Base-by-base conservation (phyloP, 2,888 invertebrate genomes). In the Hecatera dysodea region DNA sequence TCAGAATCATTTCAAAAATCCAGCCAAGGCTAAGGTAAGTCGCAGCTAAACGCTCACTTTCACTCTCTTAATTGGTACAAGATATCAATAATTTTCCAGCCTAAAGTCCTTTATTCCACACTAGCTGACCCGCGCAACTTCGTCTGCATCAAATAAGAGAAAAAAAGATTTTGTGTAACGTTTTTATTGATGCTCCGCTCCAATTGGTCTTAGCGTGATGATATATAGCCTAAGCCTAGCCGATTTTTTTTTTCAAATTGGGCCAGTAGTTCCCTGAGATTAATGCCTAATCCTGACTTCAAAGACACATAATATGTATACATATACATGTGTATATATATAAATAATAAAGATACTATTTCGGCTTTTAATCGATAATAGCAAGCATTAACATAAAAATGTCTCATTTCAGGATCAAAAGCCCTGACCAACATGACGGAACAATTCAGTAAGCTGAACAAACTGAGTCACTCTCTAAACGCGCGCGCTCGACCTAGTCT, bases 391-490 rank as follows among this genome's bases (percentile, higher is more conserved):
- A 29, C 29, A 27, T 36, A 36, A 22, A 15, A 27, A 46, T 2
- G 80, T 72, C 72, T 72, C 53, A 71, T 80, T 82, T 48, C 60
- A 97, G 98, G 98, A 87, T 97, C 98, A 12, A 98, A 98, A 95
- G 98, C 98, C 60, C 94, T 98, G 71, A 98, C 97, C 78, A 98
- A 98, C 90, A 97, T 98, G 96, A 97, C 98, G 0, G 98, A 98
- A 81, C 98, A 98, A 89, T 98, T 99, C 92, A 98, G 98, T 72
- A 98, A 98, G 91, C 92, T 98, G 50, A 98, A 98, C 90, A 97
- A 97, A 86, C 94, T 98, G 48, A 96, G 97, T 69, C 97, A 97
- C 83, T 97, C 96, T 33, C 96, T 97, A 57, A 97, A 97, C 85
- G 95, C 97, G 0, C 91, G 97, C 92, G 86, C 97, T 84, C 92